Base-by-base conservation (phyloP, 2,888 invertebrate species). In the Eremobia ochroleuca region DNA sequence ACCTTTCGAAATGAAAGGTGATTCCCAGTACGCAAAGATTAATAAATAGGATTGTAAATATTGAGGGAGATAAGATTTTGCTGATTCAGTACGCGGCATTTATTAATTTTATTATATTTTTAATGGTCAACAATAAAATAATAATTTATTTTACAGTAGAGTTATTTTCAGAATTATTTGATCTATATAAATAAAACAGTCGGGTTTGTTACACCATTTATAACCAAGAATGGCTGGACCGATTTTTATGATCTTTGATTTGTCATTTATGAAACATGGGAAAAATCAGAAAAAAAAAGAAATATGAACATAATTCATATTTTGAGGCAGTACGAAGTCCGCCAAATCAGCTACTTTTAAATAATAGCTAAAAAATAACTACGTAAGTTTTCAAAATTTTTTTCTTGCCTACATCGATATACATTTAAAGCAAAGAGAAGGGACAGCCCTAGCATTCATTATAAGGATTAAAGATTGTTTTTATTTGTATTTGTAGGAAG, bases 31-130 rank as follows among this genome's bases (percentile, higher is more conserved):
- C 37, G 18, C 4, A 18, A 55, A 55, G 43, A 28, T 21, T 21
- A 37, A 28, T 66, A 13, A 59, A 76, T 18, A 55, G 18, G n/a
- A 76, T 43, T 76, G 40, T 76, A 64, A 64, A 76, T 25, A 43
- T 58, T 59, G 5, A 34, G 15, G 21, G 9, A 11, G 40, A 75
- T 62, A 49, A 52, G 2, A 40, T 46, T 66, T 58, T 37, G 9
- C 37, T 31, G 75, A 73, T 58, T 58, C 34, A 4, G 3, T 28
- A 28, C 5, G 5, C 3, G 64, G 34, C 6, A 21, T 9, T 21
- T 25, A 43, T 43, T 40, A 1, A 5, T 65, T 65, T 65, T 18
- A 65, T n/a, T 18, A 4, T 43, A 21, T 21, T 49, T 49, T 49
- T 25, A 21, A 49, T 8, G 2, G 40, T 40, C 18, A n/a, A 21